Conservation (phyloP, 2,113 vertebrate species). For the Dasyurus viverrinus region DNA sequence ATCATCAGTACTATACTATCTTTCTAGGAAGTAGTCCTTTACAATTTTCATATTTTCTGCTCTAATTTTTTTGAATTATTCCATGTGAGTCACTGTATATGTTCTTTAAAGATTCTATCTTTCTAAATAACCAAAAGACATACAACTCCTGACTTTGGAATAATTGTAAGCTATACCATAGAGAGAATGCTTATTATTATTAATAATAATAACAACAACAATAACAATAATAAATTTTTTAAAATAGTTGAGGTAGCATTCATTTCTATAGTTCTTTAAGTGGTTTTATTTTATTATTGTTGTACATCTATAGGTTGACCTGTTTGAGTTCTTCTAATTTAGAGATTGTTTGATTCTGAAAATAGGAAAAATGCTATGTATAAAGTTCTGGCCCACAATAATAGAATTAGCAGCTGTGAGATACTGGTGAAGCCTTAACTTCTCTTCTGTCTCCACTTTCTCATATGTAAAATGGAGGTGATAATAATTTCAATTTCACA, state of each 20-base stretch:
- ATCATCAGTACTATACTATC: slow-evolving; percentile 46
- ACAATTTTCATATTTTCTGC: slow-evolving; percentile 68
- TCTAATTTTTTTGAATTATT: slow-evolving; percentile 47
- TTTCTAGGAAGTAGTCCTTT: slow-evolving; percentile 65
- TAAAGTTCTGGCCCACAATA: background rate
- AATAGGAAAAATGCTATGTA: background rate
- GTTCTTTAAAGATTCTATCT: slow-evolving; percentile 58
- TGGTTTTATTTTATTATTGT: background rate
- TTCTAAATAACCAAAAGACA: slow-evolving; percentile 67
- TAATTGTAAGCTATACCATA: slow-evolving; percentile 52
- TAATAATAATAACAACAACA: background rate
- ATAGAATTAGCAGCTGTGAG: background rate
- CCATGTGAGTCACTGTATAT: slow-evolving; percentile 43
- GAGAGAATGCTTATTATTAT: background rate
- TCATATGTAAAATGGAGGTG: background rate
- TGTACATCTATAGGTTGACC: background rate
- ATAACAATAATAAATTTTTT: background rate
- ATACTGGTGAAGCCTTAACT: background rate
- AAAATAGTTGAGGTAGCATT: no score
- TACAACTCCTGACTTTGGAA: slow-evolving; percentile 35
- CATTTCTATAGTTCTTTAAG: background rate
- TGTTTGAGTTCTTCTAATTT: background rate
- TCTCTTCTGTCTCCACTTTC: background rate
- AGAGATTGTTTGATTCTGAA: background rate
- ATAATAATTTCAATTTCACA: background rate